phyloP scores from a whole-genome alignment of 2,888 invertebrate genomes.

The Alloplasta piceator region DNA sequence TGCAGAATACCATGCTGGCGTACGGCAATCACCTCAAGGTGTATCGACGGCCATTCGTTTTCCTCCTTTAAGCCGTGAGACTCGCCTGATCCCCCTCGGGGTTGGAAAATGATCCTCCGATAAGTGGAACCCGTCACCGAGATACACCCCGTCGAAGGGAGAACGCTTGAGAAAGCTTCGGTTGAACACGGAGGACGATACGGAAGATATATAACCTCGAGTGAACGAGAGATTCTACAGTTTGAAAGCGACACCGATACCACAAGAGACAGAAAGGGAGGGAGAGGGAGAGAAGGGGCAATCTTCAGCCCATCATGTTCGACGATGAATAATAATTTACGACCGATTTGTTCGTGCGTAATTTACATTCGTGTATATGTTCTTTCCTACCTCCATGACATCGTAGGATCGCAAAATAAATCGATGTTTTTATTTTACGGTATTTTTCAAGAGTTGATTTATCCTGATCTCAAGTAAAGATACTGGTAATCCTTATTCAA shows the following conservation, averaged over 20 bases:
- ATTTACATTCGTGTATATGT: conserved; percentile 30
- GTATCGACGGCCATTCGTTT: conserved; percentile 79
- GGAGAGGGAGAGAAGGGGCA: conserved; percentile 7
- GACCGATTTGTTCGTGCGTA: conserved; percentile 28
- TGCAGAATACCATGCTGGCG: conserved; percentile 28
- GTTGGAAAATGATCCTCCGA: conserved; percentile 80
- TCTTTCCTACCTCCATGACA: neutral
- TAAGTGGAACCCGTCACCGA: conserved; percentile 77
- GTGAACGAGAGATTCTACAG: conserved; percentile 45
- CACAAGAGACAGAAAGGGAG: neutral
- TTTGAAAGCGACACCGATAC: conserved; percentile 29
- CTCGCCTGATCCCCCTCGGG: conserved; percentile 72
- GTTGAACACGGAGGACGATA: conserved; percentile 14
- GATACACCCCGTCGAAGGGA: conserved; percentile 51
- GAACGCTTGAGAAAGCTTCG: conserved; percentile 11
- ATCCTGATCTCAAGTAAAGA: no score
- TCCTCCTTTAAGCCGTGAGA: conserved; percentile 76
- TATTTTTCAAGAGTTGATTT: no score
- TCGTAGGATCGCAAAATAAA: no score
- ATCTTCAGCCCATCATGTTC: conserved; percentile 15
- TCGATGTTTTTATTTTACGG: no score
- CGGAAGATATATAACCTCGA: conserved; percentile 38
- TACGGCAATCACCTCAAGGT: conserved; percentile 70
- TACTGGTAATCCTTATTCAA: no score
- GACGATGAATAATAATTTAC: conserved; percentile 48